These are phyloP conservation scores for Phengaris arion DNA, from an alignment of 2,888 invertebrate species.

Conservation along the genomic window DNA sequence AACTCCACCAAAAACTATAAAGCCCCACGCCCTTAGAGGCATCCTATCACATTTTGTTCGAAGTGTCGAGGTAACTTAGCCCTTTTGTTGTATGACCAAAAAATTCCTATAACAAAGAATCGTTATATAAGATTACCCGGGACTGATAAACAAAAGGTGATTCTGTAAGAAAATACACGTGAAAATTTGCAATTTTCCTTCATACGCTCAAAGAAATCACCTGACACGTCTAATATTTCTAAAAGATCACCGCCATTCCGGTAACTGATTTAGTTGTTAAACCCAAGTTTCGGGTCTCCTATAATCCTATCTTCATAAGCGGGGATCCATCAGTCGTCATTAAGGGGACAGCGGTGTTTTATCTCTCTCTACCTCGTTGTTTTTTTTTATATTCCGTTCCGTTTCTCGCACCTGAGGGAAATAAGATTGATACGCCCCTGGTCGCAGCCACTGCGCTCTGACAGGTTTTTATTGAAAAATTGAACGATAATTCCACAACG, in stretches of 20 bases:
- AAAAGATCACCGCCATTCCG: conserved; percentile 43
- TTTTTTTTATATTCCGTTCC: conserved; percentile 34
- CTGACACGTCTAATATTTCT: conserved; percentile 45
- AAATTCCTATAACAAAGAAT: conserved; percentile 11
- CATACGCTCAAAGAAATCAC: conserved; percentile 39
- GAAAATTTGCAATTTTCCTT: conserved; percentile 45
- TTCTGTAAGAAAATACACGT: conserved; percentile 33
- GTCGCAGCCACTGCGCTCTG: conserved; percentile 55
- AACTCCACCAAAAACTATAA: conserved; percentile 9
- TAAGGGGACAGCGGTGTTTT: conserved; percentile 57
- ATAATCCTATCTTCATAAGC: conserved; percentile 69
- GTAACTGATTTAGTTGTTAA: conserved; percentile 63
- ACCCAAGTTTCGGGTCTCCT: conserved; percentile 55
- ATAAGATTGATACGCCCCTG: conserved; percentile 68
- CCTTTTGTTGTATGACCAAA: conserved; percentile 6
- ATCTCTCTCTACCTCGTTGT: conserved; percentile 36
- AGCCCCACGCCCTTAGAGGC: background rate
- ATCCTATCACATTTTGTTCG: conserved; percentile 3
- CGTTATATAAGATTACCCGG: conserved; percentile 31
- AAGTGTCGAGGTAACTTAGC: conserved; percentile 1
- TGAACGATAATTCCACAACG: conserved; percentile 69
- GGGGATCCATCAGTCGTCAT: conserved; percentile 74
- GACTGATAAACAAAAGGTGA: conserved; percentile 31
- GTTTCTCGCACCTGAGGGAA: conserved; percentile 56
- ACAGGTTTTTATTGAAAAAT: conserved; percentile 75